Conservation (phyloP, 2,888 invertebrate genomes). For the Pardosa pseudoannulata region DNA sequence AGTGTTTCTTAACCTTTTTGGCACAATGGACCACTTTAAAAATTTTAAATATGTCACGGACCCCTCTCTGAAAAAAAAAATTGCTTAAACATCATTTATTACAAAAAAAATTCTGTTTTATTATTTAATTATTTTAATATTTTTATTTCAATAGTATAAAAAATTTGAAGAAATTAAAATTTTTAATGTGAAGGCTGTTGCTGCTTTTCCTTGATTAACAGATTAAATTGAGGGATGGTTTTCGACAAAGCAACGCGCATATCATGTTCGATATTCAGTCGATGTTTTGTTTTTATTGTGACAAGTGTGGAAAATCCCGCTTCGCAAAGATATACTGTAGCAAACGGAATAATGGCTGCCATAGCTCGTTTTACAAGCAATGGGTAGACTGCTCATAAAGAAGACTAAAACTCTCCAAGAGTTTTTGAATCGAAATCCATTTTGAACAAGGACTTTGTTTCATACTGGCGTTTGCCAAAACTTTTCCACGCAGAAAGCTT, state of each 20-base stretch:
- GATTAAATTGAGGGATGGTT: constrained; percentile 44
- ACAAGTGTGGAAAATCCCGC: constrained; percentile 39
- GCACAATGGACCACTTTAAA: constrained; percentile 58
- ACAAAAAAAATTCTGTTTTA: constrained; percentile 50
- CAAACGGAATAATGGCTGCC: constrained; percentile 46
- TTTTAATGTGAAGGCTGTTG: constrained; percentile 38
- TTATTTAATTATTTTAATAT: constrained; percentile 56
- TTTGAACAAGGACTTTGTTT: constrained; percentile 48
- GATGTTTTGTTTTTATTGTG: constrained; percentile 41
- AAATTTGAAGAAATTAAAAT: constrained; percentile 36
- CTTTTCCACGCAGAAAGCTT: constrained; percentile 33
- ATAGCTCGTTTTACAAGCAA: constrained; percentile 43
- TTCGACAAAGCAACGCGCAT: constrained; percentile 46
- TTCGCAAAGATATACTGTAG: constrained; percentile 39
- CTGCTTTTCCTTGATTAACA: constrained; percentile 53
- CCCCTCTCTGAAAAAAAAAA: constrained; percentile 55
- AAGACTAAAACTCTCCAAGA: constrained; percentile 24
- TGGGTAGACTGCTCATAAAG: constrained; percentile 37
- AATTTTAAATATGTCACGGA: constrained; percentile 53
- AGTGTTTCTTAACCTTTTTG: constrained; percentile 42
- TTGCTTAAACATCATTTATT: constrained; percentile 49
- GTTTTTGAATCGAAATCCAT: constrained; percentile 4
- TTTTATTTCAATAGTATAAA: constrained; percentile 52
- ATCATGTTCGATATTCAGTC: constrained; percentile 46
- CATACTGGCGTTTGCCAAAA: constrained; percentile 44